Percentiles rank a stretch among this genome's conserved stretches.
Evolutionary conservation across 2,797 vertebrate genomes (phyloP).

Genomic region (Sebastolobus altivelis): DNA sequence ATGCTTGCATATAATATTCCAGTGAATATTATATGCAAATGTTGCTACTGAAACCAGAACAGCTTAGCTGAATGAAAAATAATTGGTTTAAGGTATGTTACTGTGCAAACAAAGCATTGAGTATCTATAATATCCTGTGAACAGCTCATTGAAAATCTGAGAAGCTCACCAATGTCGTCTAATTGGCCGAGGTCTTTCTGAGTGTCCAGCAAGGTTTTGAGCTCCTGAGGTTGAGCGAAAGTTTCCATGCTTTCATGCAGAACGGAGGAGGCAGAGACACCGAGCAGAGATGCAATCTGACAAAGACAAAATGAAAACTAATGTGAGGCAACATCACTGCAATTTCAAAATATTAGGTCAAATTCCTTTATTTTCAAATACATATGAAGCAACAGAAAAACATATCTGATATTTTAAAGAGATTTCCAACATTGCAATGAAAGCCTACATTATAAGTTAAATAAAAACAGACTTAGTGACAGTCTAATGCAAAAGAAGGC

Average conservation of each 20-base stretch:
- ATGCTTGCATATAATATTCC: too few species aligned
- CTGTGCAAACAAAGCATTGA: not conserved
- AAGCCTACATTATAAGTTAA: not conserved
- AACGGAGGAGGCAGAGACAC: constrained; percentile 67
- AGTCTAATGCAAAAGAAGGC: not conserved
- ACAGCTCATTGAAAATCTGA: not conserved
- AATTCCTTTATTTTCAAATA: not conserved
- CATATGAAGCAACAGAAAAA: not conserved
- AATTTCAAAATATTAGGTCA: not conserved
- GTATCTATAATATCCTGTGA: not conserved
- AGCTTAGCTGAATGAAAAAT: not conserved
- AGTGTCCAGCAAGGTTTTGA: constrained; percentile 69
- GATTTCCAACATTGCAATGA: not conserved
- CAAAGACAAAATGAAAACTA: constrained; percentile 5
- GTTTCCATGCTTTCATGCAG: constrained; percentile 76
- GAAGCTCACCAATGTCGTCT: constrained; percentile 73
- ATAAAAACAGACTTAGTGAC: not conserved
- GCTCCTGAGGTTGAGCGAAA: constrained; percentile 70
- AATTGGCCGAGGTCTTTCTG: constrained; percentile 76
- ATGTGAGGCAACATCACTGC: not conserved
- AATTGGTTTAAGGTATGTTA: not conserved
- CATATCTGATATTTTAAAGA: not conserved
- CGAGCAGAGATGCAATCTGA: constrained; percentile 77
- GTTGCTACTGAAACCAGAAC: not conserved
- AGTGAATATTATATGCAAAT: not conserved